phyloP scores from a whole-genome alignment of 2,888 invertebrate genomes.

The Congeria kusceri region DNA sequence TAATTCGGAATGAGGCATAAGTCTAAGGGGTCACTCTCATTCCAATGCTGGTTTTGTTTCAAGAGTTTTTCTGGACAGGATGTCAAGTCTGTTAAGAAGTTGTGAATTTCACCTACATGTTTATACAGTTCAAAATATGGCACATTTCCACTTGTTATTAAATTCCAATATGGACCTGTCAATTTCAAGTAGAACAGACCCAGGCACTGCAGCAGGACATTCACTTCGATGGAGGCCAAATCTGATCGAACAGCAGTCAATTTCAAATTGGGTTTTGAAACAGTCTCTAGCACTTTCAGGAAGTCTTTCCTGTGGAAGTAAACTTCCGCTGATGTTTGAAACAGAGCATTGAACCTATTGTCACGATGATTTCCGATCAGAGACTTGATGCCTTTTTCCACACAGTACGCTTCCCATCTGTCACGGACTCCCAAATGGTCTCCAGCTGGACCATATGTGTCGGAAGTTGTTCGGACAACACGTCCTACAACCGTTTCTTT shows the following conservation, averaged over 20 bases:
- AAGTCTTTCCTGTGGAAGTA: constrained; percentile 7
- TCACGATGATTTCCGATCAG: constrained; percentile 12
- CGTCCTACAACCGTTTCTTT: constrained; percentile 35
- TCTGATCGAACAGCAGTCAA: constrained; percentile 50
- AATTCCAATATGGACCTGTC: constrained; percentile 57
- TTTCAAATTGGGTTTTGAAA: constrained; percentile 49
- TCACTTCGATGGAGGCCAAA: constrained; percentile 28
- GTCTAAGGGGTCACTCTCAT: constrained; percentile 4
- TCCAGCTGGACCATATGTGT: constrained; percentile 47
- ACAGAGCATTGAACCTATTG: constrained; percentile 19
- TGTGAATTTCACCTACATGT: not conserved
- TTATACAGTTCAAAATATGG: constrained; percentile 42
- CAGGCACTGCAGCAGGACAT: constrained; percentile 43
- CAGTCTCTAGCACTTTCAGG: constrained; percentile 23
- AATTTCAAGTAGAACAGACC: constrained; percentile 53
- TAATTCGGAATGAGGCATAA: not conserved
- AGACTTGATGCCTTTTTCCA: constrained; percentile 41
- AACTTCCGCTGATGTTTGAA: constrained; percentile 20
- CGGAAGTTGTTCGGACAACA: constrained; percentile 30
- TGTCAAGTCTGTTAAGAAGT: not conserved
- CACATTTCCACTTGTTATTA: constrained; percentile 28
- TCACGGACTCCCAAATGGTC: constrained; percentile 50
- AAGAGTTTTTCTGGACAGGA: not conserved
- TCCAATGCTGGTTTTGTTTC: not conserved
- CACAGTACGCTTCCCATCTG: constrained; percentile 59